Conservation (phyloP, 2,797 vertebrate species). For the Lagorchestes hirsutus region DNA sequence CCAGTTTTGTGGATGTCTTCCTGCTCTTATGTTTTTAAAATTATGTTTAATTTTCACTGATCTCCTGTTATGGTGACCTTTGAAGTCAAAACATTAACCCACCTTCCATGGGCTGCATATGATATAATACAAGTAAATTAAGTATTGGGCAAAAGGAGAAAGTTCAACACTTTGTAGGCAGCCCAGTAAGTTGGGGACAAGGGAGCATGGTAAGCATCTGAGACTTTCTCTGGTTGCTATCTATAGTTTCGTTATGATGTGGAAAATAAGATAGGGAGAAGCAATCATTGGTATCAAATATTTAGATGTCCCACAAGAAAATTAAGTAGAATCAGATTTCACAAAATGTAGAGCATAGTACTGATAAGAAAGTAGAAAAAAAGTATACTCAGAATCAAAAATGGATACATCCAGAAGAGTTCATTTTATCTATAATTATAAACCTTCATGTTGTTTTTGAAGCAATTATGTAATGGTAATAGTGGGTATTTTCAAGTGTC, state of each 20-base stretch:
- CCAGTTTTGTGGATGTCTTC: constrained; percentile 72
- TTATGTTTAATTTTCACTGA: constrained; percentile 78
- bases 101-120: background rate
- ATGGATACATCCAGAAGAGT: constrained; percentile 35
- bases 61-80: constrained; percentile 73
- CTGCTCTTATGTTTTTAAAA: constrained; percentile 76
- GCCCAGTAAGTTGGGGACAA: background rate
- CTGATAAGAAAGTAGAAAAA: constrained; percentile 32
- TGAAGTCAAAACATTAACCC: constrained; percentile 75
- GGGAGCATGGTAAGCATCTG: constrained; percentile 61
- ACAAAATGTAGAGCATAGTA: constrained; percentile 44
- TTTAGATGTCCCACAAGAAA: constrained; percentile 29
- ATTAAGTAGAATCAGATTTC: constrained; percentile 52
- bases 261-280: background rate
- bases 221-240: constrained; percentile 61
- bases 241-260: constrained; percentile 47
- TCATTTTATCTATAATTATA: constrained; percentile 43
- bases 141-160: constrained; percentile 60
- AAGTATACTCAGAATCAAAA: constrained; percentile 54
- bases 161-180: constrained; percentile 63
- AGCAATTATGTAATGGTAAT: background rate
- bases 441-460: background rate
- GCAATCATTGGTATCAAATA: background rate
- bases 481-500: background rate
- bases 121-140: constrained; percentile 73